A percentile compares a stretch with the other conserved stretches of the same genome.
phyloP scores from a whole-genome alignment of 2,888 invertebrate species.

The Hirudinaria manillensis region DNA sequence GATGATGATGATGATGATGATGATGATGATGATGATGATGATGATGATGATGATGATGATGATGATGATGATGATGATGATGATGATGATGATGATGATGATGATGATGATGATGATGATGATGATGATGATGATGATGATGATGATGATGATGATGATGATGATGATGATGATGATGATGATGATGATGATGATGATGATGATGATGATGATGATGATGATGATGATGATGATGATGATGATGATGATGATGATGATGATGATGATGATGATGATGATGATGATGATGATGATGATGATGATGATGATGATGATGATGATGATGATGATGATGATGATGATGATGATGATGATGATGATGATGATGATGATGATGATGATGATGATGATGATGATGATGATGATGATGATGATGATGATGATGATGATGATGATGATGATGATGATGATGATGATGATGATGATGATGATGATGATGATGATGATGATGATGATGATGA shows the following conservation, averaged over 20 bases:
- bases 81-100: conserved; percentile 34
- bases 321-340: conserved; percentile 10
- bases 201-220: conserved; percentile 4
- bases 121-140: conserved; percentile 48
- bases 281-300: conserved; percentile 17
- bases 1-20: conserved; percentile 25
- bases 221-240: conserved; percentile 10
- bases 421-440: conserved; percentile 41
- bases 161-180: conserved; percentile 11
- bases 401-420: conserved; percentile 41
- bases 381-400: conserved; percentile 21
- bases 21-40: conserved; percentile 29
- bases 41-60: conserved; percentile 44
- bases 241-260: conserved; percentile 38
- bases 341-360: conserved; percentile 11
- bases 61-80: conserved; percentile 33
- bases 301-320: conserved; percentile 21
- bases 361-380: conserved; percentile 23
- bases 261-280: conserved; percentile 9
- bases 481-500: conserved; percentile 48
- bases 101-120: conserved; percentile 46
- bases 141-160: conserved; percentile 46
- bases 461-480: conserved; percentile 44
- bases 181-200: conserved; percentile 20
- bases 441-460: conserved; percentile 28